These are phyloP conservation scores for Hydrophis major DNA, from an alignment of 2,797 vertebrate species.

Conservation along the genomic window DNA sequence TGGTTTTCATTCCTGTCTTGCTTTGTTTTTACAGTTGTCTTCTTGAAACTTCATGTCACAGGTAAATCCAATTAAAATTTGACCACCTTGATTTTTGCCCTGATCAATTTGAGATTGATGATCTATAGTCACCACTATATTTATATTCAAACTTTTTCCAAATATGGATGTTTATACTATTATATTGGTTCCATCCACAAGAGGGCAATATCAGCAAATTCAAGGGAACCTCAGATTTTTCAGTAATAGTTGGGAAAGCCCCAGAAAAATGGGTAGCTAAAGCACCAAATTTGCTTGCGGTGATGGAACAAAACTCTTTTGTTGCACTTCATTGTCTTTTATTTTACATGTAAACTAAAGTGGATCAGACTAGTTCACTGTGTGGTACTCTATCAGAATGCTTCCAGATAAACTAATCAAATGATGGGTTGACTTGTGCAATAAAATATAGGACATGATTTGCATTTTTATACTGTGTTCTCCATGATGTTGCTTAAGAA, in stretches of 20 bases:
- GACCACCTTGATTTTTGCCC: neutral
- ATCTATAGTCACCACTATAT: neutral
- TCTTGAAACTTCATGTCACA: slow-evolving; percentile 15
- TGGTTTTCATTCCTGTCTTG: neutral
- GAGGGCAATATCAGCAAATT: neutral
- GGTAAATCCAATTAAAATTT: slow-evolving; percentile 10
- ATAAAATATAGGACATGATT: neutral
- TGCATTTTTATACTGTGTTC: neutral
- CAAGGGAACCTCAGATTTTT: neutral
- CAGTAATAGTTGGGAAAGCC: neutral
- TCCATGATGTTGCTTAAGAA: neutral
- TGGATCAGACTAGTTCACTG: neutral
- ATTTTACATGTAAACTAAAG: neutral
- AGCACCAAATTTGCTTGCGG: neutral
- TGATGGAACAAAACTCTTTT: neutral
- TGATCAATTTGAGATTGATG: neutral
- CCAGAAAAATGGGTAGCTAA: neutral
- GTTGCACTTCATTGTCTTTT: neutral
- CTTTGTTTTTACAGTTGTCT: slow-evolving; percentile 20
- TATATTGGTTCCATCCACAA: neutral
- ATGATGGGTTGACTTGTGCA: neutral
- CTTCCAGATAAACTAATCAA: neutral
- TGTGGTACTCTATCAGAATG: neutral
- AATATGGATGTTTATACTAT: neutral
- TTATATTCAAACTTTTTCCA: neutral